Evolutionary conservation across 1,140 invertebrate species (phyloP), one percentile per base, ranked within the genome.

Genomic region (Drosophila chauvacae): DNA sequence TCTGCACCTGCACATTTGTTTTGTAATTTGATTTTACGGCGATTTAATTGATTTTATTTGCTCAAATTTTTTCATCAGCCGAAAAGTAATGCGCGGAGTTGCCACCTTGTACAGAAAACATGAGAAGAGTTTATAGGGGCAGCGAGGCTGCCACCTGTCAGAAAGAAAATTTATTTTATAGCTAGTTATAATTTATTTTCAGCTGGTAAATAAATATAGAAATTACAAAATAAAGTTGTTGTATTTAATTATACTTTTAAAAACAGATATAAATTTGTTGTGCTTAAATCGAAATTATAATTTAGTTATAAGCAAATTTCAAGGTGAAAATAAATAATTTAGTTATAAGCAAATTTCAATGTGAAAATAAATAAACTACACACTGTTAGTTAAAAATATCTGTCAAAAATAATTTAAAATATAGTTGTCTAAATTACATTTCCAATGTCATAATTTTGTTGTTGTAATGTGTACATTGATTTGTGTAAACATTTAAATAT

Each of bases 11-110:
- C 33, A 41, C 59, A 45, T 68, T 70, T 18, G 53, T 39, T 66
- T 10, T 9, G 4, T 26, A 53, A 47, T 60, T n/a, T 61, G 28
- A 18, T 35, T 20, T 30, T 41, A 84, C 18, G 4, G 33, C 16
- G 4, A 81, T 85, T 88, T 88, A 85, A 88, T 88, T 88, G 85
- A 88, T 88, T 88, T 88, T 90, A 75, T 72, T 77, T 60, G 42
- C 61, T 51, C 65, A 41, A 83, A 50, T 83, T 86, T 86, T 86
- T 86, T 88, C 83, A 79, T 80, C 63, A 87, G 58, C 55, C 37
- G 60, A 76, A 63, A 75, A 76, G 63, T 37, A 45, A 9, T 56
- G 51, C 2, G 23, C 4, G 18, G 44, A 9, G 73, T 51, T 76
- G 73, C 73, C 73, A 76, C 60, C 28, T 11, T 45, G n/a, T 4